Evolutionary conservation across 2,888 invertebrate genomes (phyloP).

Genomic region (Aelia acuminata): DNA sequence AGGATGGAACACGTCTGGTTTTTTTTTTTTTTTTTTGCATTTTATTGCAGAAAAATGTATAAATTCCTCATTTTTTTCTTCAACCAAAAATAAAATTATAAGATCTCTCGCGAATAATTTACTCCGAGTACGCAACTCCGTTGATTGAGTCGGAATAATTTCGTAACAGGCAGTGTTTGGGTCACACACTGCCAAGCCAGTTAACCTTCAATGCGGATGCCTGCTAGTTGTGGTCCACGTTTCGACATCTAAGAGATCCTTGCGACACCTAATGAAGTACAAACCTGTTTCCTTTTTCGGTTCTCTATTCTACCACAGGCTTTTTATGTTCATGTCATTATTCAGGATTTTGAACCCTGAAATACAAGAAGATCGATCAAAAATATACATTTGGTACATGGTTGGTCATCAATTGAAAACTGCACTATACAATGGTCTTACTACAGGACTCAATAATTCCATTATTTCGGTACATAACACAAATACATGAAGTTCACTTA

Average conservation of each 20-base stretch:
- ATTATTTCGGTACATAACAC: too few relatives aligned
- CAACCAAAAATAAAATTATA: too few relatives aligned
- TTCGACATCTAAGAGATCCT: slow-evolving; percentile 10
- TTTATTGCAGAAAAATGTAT: too few relatives aligned
- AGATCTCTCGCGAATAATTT: background rate
- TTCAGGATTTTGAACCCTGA: background rate
- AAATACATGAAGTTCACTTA: too few relatives aligned
- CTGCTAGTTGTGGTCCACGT: background rate
- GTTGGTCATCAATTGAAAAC: too few relatives aligned
- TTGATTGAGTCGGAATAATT: background rate
- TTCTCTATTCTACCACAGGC: background rate
- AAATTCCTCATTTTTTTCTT: too few relatives aligned
- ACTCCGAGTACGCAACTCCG: background rate
- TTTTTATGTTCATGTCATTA: background rate
- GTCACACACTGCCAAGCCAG: background rate
- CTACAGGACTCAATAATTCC: too few relatives aligned
- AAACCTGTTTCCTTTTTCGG: background rate
- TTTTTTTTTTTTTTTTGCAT: too few relatives aligned
- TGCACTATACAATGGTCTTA: too few relatives aligned
- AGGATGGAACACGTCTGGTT: too few relatives aligned
- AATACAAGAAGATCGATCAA: too few relatives aligned
- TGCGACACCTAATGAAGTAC: slow-evolving; percentile 22
- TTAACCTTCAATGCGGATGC: background rate
- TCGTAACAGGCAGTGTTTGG: background rate
- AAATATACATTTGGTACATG: too few relatives aligned